Evolutionary conservation across 2,888 invertebrate genomes (phyloP).

Genomic region (Caenorhabditis wallacei): DNA sequence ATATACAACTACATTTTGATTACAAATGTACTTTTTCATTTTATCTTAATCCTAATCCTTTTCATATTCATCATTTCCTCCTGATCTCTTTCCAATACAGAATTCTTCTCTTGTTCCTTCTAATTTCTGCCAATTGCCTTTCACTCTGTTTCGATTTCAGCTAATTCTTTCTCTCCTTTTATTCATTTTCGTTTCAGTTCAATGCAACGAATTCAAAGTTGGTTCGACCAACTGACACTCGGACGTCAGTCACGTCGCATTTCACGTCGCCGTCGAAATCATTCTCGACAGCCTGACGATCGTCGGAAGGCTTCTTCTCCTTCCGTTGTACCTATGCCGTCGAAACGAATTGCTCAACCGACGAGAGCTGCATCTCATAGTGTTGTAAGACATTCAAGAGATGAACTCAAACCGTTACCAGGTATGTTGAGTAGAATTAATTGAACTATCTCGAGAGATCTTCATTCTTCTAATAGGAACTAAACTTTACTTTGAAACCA

Average conservation of each 20-base stretch:
- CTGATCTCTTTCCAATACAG: neutral
- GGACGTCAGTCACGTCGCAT: conserved; percentile 66
- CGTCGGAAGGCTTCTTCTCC: conserved; percentile 52
- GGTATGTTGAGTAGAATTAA: conserved; percentile 23
- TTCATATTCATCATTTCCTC: neutral
- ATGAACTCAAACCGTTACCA: conserved; percentile 62
- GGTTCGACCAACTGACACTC: conserved; percentile 74
- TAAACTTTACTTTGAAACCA: neutral
- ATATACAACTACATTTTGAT: conserved; percentile 29
- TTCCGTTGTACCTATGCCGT: conserved; percentile 32
- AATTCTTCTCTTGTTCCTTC: neutral
- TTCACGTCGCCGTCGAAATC: conserved; percentile 60
- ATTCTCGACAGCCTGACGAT: conserved; percentile 52
- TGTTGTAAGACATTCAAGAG: conserved; percentile 53
- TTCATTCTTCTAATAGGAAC: neutral
- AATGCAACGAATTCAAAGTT: conserved; percentile 74
- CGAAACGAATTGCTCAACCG: conserved; percentile 48
- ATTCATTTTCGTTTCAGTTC: conserved; percentile 19
- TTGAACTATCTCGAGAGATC: neutral
- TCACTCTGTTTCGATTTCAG: conserved; percentile 11
- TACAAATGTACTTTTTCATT: conserved; percentile 20
- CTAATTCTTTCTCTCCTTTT: conserved; percentile 6
- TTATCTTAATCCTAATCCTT: neutral
- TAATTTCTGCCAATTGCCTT: conserved; percentile 16
- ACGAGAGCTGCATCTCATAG: conserved; percentile 62